phyloP scores from a whole-genome alignment of 2,113 vertebrate genomes.

The Leptocoma aspasia region DNA sequence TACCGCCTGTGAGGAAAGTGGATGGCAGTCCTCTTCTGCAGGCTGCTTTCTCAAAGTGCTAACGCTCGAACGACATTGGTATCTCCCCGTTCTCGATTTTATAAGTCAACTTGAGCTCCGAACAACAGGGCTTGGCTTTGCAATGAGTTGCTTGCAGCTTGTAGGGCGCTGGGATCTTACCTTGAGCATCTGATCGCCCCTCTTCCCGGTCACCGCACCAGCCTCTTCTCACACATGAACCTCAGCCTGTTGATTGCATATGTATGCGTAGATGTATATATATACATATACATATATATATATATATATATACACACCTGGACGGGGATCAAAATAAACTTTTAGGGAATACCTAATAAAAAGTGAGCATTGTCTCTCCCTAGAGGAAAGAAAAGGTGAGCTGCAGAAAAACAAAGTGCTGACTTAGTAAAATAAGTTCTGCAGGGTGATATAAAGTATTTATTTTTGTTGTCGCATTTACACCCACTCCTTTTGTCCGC shows the following conservation, averaged over 20 bases:
- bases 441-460: not conserved
- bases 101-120: not conserved
- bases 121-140: not conserved
- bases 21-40: not conserved
- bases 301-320: rapidly evolving
- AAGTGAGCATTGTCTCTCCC: not conserved
- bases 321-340: not conserved
- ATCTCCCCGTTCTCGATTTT: not conserved
- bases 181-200: not conserved
- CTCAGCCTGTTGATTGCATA: not conserved
- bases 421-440: not conserved
- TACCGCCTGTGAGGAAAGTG: not conserved
- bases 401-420: not conserved
- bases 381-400: not conserved
- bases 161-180: not conserved
- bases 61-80: not conserved
- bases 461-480: conserved; percentile 43
- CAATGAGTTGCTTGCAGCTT: not conserved
- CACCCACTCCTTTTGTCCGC: not conserved
- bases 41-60: not conserved
- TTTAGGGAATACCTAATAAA: not conserved
- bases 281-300: rapidly evolving
- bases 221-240: not conserved
- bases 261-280: rapidly evolving
- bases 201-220: not conserved